Conservation (phyloP, 2,888 invertebrate species). For the Ornithoptera priamus region DNA sequence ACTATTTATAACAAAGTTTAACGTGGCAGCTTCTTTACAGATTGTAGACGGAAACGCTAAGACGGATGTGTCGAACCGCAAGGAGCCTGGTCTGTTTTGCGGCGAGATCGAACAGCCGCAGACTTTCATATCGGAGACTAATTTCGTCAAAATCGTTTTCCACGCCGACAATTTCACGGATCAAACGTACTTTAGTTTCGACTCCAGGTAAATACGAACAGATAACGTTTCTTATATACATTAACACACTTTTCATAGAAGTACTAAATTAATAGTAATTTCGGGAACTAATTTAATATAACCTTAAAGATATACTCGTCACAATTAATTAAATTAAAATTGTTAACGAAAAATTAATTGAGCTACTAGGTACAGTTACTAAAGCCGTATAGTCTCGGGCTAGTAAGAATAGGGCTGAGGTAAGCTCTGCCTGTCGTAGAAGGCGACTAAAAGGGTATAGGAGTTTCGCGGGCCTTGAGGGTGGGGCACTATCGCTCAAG, state of each 20-base stretch:
- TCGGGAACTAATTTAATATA: too few species aligned
- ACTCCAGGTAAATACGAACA: slow-evolving; percentile 67
- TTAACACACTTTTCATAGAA: too few species aligned
- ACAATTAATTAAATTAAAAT: too few species aligned
- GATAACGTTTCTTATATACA: background rate
- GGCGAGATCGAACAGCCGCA: slow-evolving; percentile 96
- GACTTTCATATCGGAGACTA: slow-evolving; percentile 96
- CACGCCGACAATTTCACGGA: slow-evolving; percentile 96
- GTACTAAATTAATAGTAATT: too few species aligned
- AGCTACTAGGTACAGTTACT: too few species aligned
- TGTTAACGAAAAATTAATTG: background rate
- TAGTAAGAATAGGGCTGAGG: too few species aligned
- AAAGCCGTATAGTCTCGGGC: too few species aligned
- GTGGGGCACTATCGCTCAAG: too few species aligned
- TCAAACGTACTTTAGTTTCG: slow-evolving; percentile 93
- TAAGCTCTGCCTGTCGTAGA: too few species aligned
- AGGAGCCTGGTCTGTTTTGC: slow-evolving; percentile 94
- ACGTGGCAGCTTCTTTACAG: slow-evolving; percentile 70
- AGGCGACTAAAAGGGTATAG: too few species aligned
- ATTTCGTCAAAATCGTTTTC: slow-evolving; percentile 94
- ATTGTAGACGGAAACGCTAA: slow-evolving; percentile 95
- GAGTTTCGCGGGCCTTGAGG: too few species aligned
- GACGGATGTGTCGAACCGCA: slow-evolving; percentile 92
- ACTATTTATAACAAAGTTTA: slow-evolving; percentile 25
- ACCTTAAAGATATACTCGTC: too few species aligned